Evolutionary conservation across 2,113 vertebrate genomes (phyloP), one percentile per base, ranked within the genome.

Genomic region (Eulemur rufifrons): DNA sequence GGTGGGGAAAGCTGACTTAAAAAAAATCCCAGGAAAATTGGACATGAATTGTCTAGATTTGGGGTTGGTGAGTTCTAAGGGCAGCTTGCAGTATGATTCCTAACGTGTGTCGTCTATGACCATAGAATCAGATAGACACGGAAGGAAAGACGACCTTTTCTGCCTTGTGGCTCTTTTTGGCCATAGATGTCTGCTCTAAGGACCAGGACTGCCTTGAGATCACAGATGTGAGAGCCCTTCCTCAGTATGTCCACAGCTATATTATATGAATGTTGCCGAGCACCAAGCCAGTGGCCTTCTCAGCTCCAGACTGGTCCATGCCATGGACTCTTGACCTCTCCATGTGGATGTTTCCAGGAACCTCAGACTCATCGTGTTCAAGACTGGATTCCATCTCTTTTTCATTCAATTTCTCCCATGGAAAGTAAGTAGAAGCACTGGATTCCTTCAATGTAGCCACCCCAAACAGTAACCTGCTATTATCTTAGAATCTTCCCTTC

Each of bases 1-100:
- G 8, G 25, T 10, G 14, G 10, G 12, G 39, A 34, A 84, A 25
- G 14, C 6, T 20, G n/a, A 20, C 21, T 92, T 81, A 11, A 47
- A 80, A 87, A 25, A 80, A 87, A 25, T 61, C 39, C 39, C 68
- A 82, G n/a, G 82, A 5, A 59, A 87, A 83, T 23, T 56, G n/a
- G 8, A 39, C 39, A 52, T 69, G 63, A 34, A 5, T n/a, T 50
- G 7, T 90, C 18, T 69, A 52, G 61, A 56, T 71, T 81, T 61
- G 69, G 52, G 34, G 5, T 56, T 76, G 66, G 37, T 56, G 45
- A 68, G 17, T 63, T 47, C 73, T 23, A 50, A 89, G 37, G 17
- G 32, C 17, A 61, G 45, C 42, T 37, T 84, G 27, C 71, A 71
- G 32, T 71, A 23, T 29, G 13, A 84, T 59, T 84, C 39, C 14